Base-by-base conservation (phyloP, 2,113 vertebrate species). In the Rhinopithecus roxellana region DNA sequence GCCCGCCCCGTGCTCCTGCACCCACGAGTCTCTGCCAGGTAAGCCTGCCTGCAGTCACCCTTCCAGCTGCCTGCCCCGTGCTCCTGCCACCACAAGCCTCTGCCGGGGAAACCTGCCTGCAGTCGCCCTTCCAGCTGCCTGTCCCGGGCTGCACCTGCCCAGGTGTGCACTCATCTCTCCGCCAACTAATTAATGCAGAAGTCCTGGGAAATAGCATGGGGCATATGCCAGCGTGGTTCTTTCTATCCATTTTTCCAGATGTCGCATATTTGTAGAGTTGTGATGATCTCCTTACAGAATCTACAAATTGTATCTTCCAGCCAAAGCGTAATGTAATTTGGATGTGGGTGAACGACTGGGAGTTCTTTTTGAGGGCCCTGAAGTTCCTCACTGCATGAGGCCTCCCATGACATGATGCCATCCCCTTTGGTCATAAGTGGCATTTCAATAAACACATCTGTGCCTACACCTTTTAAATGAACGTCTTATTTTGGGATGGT, bases 81-180 rank as follows among this genome's bases (percentile, higher is more conserved):
- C 69, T 32, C 45, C 55, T 1, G 22, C 38, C 27, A 27, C 7
- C 0, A 2, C 0, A 0, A 0, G 27, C 5, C 74, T 4, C 43
- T 14, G 23, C 3, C 11, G 0, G 10, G 82, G 45, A 85, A 2
- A 7, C 14, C 75, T 5, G 7, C 7, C 43, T 27, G 6, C 40
- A 14, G 1, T 0, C 16, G 1, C 5, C 25, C 6, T 3, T 13
- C 61, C 16, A 17, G 38, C 14, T 14, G 8, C 61, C 50, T 0
- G 2, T 27, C 27, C 7, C 0, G 0, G 10, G 10, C 59, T 23
- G 18, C 27, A 1, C 67, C 35, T 25, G 14, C 1, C 16, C 25
- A 0, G 2, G 3, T 5, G 35, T 0, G 45, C 0, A 0, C 27
- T 52, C 14, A 0, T 20, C 11, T 22, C 14, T 43, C 10, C 40